Base-by-base conservation (phyloP, 2,797 vertebrate species). In the Dipus sagitta region DNA sequence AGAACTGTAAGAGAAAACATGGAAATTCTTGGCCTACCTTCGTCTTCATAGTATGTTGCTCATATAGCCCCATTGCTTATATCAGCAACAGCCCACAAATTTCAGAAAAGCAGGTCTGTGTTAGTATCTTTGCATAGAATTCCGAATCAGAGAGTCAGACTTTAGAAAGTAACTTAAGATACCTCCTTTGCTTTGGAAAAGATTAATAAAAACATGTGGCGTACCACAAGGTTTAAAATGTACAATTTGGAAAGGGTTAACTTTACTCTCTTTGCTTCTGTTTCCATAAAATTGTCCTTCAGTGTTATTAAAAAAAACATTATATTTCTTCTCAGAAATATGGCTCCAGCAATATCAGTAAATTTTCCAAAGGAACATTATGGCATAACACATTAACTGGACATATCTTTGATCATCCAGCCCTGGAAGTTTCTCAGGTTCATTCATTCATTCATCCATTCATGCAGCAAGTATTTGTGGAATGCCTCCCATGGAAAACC, bases 261-360 rank as follows among this genome's bases (percentile, higher is more conserved):
- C 34, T 94, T 85, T 62, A n/a, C 79, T 92, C 76, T 67, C 26
- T 93, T 78, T 78, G 26, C 24, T 15, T 92, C 82, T 90, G 77
- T 64, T 76, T 92, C 38, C 68, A 24, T 47, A 65, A 26, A 20
- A n/a, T 52, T 70, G n/a, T 64, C 64, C 60, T 75, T 12, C 34
- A 28, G 10, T 89, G 32, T 67, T 30, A 52, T 38, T 38, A 38
- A 38, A 76, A 86, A 42, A 38, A 20, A 34, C 9, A 7, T 64
- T 32, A 7, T 9, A 3, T 67, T 92, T 94, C 71, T 75, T 12
- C 28, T 67, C 14, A 24, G 60, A 14, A 71, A 71, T 60, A 32
- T 58, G 7, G 9, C 47, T 72, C 12, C 17, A 17, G 82, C 24
- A 67, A 79, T 26, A 70, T 21, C 52, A 72, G 71, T 67, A 14